Base-by-base conservation (phyloP, 2,113 vertebrate genomes). In the Melozone crissalis region DNA sequence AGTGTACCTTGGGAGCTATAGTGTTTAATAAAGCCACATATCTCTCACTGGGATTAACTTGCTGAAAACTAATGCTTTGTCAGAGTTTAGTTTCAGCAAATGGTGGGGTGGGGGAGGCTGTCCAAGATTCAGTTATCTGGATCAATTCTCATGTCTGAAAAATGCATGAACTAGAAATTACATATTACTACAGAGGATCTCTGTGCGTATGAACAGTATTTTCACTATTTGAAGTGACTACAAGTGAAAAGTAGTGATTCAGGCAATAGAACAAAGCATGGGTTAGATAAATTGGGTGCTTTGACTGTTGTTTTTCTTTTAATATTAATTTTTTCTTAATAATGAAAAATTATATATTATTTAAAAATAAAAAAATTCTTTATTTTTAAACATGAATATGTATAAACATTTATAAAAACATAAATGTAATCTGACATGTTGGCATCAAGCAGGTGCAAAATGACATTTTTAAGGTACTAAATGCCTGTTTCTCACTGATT, bases 91-190 rank as follows among this genome's bases (percentile, higher is more conserved):
- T 65, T 77, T 72, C 59, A 89, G 55, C 15, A 76, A 51, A 39
- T 46, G 13, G 5, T 31, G 37, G 13, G 2, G 3, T 59, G 7
- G 4, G 9, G 10, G 6, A 69, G 19, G 12, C 31, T 88, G 17
- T 27, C 30, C 13, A 7, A 33, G 28, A 69, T 81, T 84, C 52
- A 28, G 30, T 72, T 69, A 26, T 15, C 41, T 82, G 31, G 17
- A 52, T 84, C 26, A 71, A 10, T 81, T 91, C 43, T 79, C 35
- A 52, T 63, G 26, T 75, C 51, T 89, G 52, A 78, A 89, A 93
- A 93, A 65, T 41, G 17, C 7, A 21, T 57, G 8, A 87, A 46
- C 16, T 71, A 49, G 27, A 67, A 74, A 52, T 62, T 74, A 5
- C 9, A 1, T 4, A 1, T 66, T 78, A 47, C 16, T 41, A 5